phyloP scores from a whole-genome alignment of 2,888 invertebrate species.

The Cremastinae sp. region DNA sequence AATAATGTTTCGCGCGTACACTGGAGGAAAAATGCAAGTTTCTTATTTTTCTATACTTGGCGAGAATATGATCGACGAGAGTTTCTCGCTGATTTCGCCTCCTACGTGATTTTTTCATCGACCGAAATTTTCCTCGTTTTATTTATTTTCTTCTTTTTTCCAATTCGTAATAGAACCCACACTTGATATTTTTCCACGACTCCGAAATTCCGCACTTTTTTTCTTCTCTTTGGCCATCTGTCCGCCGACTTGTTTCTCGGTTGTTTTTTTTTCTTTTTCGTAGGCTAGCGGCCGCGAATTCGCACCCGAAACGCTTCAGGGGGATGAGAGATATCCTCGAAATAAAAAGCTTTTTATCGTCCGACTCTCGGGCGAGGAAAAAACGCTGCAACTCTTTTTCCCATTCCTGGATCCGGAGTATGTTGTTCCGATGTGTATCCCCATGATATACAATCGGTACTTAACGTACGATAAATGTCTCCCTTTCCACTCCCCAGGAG shows the following conservation, averaged over 20 bases:
- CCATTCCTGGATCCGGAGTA: conserved; percentile 3
- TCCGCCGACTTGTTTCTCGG: conserved; percentile 3
- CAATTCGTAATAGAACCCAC: neutral
- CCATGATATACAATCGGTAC: conserved; percentile 35
- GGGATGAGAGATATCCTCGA: conserved; percentile 48
- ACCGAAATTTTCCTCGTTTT: neutral
- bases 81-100: no score
- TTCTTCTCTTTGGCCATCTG: conserved; percentile 3
- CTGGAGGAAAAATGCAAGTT: no score
- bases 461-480: conserved; percentile 50
- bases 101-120: no score
- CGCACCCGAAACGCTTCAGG: conserved; percentile 19
- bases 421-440: neutral
- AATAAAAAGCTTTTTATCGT: conserved; percentile 58
- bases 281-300: neutral
- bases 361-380: conserved; percentile 2
- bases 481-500: conserved; percentile 25
- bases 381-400: conserved; percentile 28
- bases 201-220: conserved; percentile 21
- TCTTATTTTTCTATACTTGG: no score
- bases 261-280: conserved; percentile 5
- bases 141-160: no score
- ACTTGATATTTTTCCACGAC: neutral
- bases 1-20: no score
- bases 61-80: no score